Evolutionary conservation across 37 sponge, comb jelly and placozoan species (phyloP), one percentile per base, ranked within the genome.

Genomic region (Chondrilla cf. caribensis): DNA sequence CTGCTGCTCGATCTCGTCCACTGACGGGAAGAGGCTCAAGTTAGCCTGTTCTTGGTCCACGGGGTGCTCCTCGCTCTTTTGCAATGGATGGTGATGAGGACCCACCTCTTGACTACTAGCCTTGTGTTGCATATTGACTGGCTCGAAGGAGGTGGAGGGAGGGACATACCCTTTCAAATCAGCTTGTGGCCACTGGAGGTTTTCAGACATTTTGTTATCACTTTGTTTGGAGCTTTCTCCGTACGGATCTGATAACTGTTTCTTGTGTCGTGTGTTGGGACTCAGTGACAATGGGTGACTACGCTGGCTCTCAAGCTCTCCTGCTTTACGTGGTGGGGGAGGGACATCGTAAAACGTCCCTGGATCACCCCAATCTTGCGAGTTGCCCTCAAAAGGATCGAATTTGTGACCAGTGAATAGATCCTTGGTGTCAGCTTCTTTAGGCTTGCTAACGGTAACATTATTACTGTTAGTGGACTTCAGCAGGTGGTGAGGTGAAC

Each of bases 271-370:
- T 39, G 76, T 9, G 38, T 40, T 38, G 28, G 44, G 42, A 22
- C 24, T 60, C 25, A 0, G 21, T 36, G 24, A 22, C 1, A 17
- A 5, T 79, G 59, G 18, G 58, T 29, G 37, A 7, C 22, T 15
- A 26, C 38, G 40, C 5, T n/a, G 38, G 4, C 17, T 4, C 7
- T n/a, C 35, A 25, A 26, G 9, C 2, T 3, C 25, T 24, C 25
- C 22, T 11, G 38, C 25, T 26, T 6, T 19, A 21, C n/a, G 22
- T 8, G 59, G 14, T 0, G 68, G 58, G 2, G 62, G 82, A 8
- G 85, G 85, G 0, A 33, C 32, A 51, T 89, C 89, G 24, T 89
- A 89, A 3, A 89, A 66, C 0, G 82, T 77, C 19, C 28, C 24
- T 0, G 86, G 81, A 31, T 89, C 78, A 28, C 76, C 76, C 85